Evolutionary conservation across 2,888 invertebrate species (phyloP).

Genomic region (Pyrgus malvae): DNA sequence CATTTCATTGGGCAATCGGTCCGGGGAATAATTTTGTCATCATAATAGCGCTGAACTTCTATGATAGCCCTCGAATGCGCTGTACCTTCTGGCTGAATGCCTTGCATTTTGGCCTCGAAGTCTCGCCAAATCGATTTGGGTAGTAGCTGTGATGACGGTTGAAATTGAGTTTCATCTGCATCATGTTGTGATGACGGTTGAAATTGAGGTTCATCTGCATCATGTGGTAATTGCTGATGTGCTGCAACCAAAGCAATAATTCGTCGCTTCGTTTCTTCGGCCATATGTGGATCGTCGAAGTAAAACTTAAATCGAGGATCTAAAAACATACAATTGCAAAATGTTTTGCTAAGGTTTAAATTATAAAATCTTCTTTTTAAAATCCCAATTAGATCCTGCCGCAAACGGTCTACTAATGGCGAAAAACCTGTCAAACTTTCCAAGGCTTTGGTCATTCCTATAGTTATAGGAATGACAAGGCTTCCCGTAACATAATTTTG

Average conservation of each 20-base stretch:
- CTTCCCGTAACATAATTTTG: conserved; percentile 5
- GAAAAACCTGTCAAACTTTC: conserved; percentile 1
- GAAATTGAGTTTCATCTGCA: no score
- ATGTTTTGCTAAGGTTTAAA: conserved; percentile 15
- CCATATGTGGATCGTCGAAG: conserved; percentile 1
- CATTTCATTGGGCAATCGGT: no score
- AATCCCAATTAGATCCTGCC: conserved; percentile 6
- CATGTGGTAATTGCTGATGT: no score
- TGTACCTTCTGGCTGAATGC: conserved; percentile 2
- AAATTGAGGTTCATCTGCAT: no score
- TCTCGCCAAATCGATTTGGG: conserved; percentile 21
- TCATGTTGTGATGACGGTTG: no score
- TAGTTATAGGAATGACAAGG: conserved; percentile 9
- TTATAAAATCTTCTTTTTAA: conserved; percentile 16
- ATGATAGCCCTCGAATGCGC: no score
- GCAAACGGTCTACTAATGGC: not conserved
- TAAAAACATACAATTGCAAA: conserved; percentile 8
- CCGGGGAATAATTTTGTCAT: no score
- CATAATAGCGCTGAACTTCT: no score
- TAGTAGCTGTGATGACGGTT: not conserved
- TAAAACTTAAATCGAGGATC: conserved; percentile 24
- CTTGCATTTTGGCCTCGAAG: conserved; percentile 9
- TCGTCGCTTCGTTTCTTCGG: not conserved
- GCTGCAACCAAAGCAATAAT: not conserved
- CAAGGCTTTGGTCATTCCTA: conserved; percentile 3